These are phyloP conservation scores for Mayetiola destructor DNA, from an alignment of 2,888 invertebrate species.

Conservation along the genomic window DNA sequence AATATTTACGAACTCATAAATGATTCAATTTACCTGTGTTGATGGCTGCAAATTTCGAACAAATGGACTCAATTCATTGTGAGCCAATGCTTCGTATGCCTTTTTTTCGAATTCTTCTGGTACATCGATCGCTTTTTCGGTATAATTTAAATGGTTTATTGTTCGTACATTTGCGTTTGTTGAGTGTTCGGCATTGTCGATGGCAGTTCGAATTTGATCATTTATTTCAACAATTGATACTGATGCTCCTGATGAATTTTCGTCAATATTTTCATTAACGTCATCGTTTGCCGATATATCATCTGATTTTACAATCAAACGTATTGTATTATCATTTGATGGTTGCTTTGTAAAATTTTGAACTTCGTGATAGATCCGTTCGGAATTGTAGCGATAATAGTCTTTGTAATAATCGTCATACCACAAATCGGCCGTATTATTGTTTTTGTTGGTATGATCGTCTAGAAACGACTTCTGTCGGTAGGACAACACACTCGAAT, in stretches of 20 bases:
- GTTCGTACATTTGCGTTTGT: slow-evolving; percentile 9
- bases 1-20: too few species aligned
- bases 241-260: background rate
- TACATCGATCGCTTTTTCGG: slow-evolving; percentile 19
- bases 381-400: background rate
- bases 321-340: slow-evolving; percentile 19
- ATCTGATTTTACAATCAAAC: slow-evolving; percentile 18
- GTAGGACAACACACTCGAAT: background rate
- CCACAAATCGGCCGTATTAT: background rate
- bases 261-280: background rate
- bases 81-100: slow-evolving; percentile 3
- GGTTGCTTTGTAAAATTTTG: background rate
- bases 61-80: background rate
- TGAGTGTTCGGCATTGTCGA: slow-evolving; percentile 16
- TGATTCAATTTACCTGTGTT: background rate
- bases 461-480: background rate
- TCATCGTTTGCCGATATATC: background rate
- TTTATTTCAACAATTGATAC: background rate
- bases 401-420: background rate
- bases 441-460: background rate
- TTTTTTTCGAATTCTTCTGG: slow-evolving; percentile 18
- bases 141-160: background rate
- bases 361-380: background rate
- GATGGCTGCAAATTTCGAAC: background rate
- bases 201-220: background rate